phyloP scores from a whole-genome alignment of 2,888 invertebrate species.

The Creontiades dilutus region DNA sequence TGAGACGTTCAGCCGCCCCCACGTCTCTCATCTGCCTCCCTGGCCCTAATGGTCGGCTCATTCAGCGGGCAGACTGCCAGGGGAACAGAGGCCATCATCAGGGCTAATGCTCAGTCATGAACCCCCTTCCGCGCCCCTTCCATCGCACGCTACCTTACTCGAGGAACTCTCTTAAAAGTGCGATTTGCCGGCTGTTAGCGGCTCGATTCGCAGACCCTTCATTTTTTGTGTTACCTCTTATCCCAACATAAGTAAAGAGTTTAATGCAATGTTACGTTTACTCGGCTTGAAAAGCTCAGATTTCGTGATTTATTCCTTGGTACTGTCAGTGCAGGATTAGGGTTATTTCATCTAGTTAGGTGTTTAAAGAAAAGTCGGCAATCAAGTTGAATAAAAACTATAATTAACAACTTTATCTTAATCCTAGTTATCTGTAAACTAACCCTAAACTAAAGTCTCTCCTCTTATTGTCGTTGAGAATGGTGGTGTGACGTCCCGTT shows the following conservation, averaged over 20 bases:
- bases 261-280: too few relatives aligned
- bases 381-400: too few relatives aligned
- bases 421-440: too few relatives aligned
- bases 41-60: conserved; percentile 29
- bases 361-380: too few relatives aligned
- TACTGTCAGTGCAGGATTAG: too few relatives aligned
- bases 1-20: conserved; percentile 20
- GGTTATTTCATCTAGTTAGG: too few relatives aligned
- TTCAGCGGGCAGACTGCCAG: conserved; percentile 15
- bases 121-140: conserved; percentile 29
- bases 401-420: too few relatives aligned
- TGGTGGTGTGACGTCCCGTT: too few relatives aligned
- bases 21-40: not conserved
- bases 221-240: conserved; percentile 4
- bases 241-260: not conserved
- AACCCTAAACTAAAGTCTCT: too few relatives aligned
- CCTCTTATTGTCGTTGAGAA: too few relatives aligned
- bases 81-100: conserved; percentile 44
- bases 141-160: conserved; percentile 31
- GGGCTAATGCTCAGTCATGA: conserved; percentile 46
- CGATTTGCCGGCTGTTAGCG: conserved; percentile 39
- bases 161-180: conserved; percentile 35
- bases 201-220: not conserved
- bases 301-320: too few relatives aligned
- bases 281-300: too few relatives aligned